Base-by-base conservation (phyloP, 1,140 invertebrate species). In the Cydia pomonella region DNA sequence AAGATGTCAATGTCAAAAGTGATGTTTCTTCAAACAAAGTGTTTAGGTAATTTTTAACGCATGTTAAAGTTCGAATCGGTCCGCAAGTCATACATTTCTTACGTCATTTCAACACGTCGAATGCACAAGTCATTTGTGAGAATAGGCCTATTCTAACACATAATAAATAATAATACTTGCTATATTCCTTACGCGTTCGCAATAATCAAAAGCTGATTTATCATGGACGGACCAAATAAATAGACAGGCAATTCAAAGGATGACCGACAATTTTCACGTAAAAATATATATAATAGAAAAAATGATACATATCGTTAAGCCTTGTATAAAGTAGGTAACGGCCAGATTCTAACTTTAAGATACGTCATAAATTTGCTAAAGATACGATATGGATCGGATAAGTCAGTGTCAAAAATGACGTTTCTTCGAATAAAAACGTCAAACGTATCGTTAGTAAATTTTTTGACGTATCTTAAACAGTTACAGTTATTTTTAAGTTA, bases 161-260 rank as follows among this genome's bases (percentile, higher is more conserved):
- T 44, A 50, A n/a, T 50, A 18, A 50, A 44, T 44, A 50, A n/a
- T 50, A 18, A 50, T n/a, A 18, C 16, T n/a, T 50, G n/a, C n/a
- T n/a, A 18, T 18, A 50, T 50, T 50, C 47, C 47, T 18, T 50
- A 50, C n/a, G 47, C 47, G 6, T 18, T 50, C 47, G 47, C 18
- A 6, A 50, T 50, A 50, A 50, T 50, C 47, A 12, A n/a, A 50
- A n/a, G 47, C n/a, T 50, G 47, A 50, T 50, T 50, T 50, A 50
- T 50, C 47, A 50, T 50, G 47, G 47, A 50, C 47, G 47, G n/a
- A 50, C 47, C 47, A n/a, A 18, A 50, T 50, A 18, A 50, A 50
- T 50, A n/a, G n/a, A 50, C 47, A 50, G n/a, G 47, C 47, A 18
- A 18, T 50, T 50, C 47, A 6, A 50, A 50, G n/a, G 6, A 50